Percentiles rank a stretch among this genome's conserved stretches.
Conservation (phyloP, 1,140 invertebrate species). For the Aradophagus sp. region DNA sequence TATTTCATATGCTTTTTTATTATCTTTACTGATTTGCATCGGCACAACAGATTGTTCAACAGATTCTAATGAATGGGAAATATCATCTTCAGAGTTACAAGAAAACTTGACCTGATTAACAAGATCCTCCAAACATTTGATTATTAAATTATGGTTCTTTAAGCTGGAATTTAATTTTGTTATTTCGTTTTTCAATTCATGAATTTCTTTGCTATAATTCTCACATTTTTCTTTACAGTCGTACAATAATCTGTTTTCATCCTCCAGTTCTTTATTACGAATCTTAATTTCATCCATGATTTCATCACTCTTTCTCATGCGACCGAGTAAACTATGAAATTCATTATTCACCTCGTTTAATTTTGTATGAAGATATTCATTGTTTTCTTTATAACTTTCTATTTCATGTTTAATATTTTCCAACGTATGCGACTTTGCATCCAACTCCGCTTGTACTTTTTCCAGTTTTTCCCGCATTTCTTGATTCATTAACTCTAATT, state of each 20-base stretch:
- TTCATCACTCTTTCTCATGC: constrained; percentile 35
- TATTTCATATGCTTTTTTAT: constrained; percentile 71
- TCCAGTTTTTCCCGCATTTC: constrained; percentile 25
- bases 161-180: constrained; percentile 9
- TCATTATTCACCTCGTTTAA: constrained; percentile 28
- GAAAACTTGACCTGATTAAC: constrained; percentile 17
- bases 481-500: constrained; percentile 12
- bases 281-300: constrained; percentile 27
- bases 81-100: constrained; percentile 18
- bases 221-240: constrained; percentile 31
- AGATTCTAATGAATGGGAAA: constrained; percentile 1
- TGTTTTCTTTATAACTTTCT: constrained; percentile 29
- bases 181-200: constrained; percentile 20
- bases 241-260: constrained; percentile 26
- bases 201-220: constrained; percentile 3
- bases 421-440: constrained; percentile 25
- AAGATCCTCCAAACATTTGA: constrained; percentile 25
- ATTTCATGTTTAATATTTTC: constrained; percentile 33
- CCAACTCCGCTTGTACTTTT: constrained; percentile 20
- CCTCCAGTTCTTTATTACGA: constrained; percentile 33
- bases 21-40: constrained; percentile 78
- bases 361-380: constrained; percentile 31
- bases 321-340: constrained; percentile 23
- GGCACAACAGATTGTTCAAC: constrained; percentile 57
- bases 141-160: constrained; percentile 12